phyloP scores from a whole-genome alignment of 2,113 vertebrate genomes.

The Picathartes gymnocephalus region DNA sequence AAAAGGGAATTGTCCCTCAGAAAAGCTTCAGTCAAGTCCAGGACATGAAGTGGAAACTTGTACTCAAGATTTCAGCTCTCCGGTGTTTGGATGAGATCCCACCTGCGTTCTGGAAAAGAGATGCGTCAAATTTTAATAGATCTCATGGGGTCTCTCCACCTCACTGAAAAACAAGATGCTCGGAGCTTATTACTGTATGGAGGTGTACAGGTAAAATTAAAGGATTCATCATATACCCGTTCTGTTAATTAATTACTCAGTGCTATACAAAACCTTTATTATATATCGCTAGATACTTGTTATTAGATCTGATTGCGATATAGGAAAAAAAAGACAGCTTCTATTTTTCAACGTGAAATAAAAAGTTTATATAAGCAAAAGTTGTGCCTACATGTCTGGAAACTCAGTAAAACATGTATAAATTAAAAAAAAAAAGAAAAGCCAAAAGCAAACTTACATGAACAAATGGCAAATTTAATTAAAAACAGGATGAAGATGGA shows the following conservation, averaged over 20 bases:
- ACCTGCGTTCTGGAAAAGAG: not conserved
- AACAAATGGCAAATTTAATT: constrained; percentile 19
- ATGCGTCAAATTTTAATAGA: not conserved
- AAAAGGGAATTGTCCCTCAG: not conserved
- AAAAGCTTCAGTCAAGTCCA: not conserved
- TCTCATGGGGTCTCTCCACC: not conserved
- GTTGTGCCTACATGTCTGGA: not conserved
- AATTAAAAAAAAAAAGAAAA: not conserved
- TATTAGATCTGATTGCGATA: not conserved
- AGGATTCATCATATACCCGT: not conserved
- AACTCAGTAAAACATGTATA: not conserved
- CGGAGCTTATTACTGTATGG: not conserved
- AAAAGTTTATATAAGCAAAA: not conserved
- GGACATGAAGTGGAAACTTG: not conserved
- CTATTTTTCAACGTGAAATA: not conserved
- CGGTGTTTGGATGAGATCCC: not conserved
- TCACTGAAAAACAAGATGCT: not conserved
- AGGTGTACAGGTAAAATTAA: not conserved
- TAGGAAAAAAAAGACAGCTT: not conserved
- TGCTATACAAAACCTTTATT: not conserved
- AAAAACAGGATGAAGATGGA: not conserved
- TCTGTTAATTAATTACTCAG: not conserved
- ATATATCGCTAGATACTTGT: not conserved
- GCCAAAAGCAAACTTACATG: not conserved
- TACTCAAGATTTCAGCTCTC: not conserved